These are phyloP conservation scores for Leptopilina syphax DNA, from an alignment of 2,888 invertebrate species.

Conservation along the genomic window DNA sequence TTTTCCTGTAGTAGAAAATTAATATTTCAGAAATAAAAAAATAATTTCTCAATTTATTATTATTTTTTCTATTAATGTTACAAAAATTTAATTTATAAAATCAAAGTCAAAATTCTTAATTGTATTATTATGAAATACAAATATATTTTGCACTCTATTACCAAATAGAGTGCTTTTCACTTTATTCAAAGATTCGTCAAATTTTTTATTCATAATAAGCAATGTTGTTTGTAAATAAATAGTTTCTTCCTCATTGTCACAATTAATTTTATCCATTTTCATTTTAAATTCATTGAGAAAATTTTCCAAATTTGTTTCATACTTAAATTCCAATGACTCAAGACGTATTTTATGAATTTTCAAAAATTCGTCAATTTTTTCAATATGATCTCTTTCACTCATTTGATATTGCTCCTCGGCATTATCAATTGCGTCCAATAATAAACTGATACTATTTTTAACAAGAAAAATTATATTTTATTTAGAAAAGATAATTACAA, in stretches of 20 bases:
- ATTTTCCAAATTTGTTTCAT: constrained; percentile 53
- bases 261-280: constrained; percentile 51
- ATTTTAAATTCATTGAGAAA: constrained; percentile 46
- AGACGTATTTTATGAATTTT: constrained; percentile 69
- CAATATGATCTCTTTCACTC: constrained; percentile 72
- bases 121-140: too few species aligned
- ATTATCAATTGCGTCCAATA: constrained; percentile 74
- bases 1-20: constrained; percentile 53
- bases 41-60: background rate
- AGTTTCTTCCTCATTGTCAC: constrained; percentile 52
- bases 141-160: constrained; percentile 42
- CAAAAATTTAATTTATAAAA: too few species aligned
- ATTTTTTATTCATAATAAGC: constrained; percentile 48
- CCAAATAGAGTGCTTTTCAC: constrained; percentile 58
- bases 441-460: constrained; percentile 58
- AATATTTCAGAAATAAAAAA: background rate
- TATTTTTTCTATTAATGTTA: too few species aligned
- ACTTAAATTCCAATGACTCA: constrained; percentile 51
- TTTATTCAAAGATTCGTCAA: constrained; percentile 52
- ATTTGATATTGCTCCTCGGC: constrained; percentile 75
- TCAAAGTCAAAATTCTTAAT: too few species aligned
- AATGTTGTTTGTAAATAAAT: constrained; percentile 56
- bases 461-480: too few species aligned
- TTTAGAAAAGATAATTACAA: too few species aligned
- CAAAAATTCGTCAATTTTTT: constrained; percentile 74